Percentiles rank a stretch among this genome's conserved stretches.
Conservation (phyloP, 2,113 vertebrate genomes). For the Natator depressus region DNA sequence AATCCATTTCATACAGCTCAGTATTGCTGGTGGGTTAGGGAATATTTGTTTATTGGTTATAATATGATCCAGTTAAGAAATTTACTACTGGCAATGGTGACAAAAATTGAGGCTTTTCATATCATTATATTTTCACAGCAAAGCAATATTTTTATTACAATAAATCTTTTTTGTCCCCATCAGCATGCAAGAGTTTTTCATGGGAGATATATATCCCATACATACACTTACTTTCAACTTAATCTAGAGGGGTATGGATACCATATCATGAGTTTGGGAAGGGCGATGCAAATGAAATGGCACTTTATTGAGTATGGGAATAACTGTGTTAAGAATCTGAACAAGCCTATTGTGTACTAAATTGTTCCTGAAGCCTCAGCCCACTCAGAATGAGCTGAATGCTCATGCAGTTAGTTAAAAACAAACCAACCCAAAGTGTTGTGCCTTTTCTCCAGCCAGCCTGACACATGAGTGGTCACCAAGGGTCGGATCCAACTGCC, state of each 20-base stretch:
- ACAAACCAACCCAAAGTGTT: not conserved
- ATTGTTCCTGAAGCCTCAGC: not conserved
- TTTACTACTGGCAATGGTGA: slow-evolving; percentile 49
- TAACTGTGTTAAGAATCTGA: not conserved
- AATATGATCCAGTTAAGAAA: slow-evolving; percentile 62
- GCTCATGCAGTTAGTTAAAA: not conserved
- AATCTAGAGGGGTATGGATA: not conserved
- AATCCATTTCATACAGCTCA: slow-evolving; percentile 59
- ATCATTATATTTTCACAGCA: not conserved
- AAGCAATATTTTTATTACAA: not conserved
- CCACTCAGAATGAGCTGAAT: not conserved
- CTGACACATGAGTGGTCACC: not conserved
- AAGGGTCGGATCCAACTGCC: not conserved
- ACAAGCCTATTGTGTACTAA: not conserved
- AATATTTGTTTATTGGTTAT: slow-evolving; percentile 71
- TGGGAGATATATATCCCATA: not conserved
- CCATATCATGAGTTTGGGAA: not conserved
- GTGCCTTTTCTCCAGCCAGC: not conserved
- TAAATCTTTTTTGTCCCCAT: not conserved
- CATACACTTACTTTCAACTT: slow-evolving; percentile 6
- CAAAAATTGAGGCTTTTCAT: slow-evolving; percentile 62
- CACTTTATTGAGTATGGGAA: fast-evolving
- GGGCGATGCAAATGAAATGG: not conserved
- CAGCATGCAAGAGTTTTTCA: not conserved
- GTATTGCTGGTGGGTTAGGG: slow-evolving; percentile 54